Evolutionary conservation across 2,888 invertebrate genomes (phyloP).

Genomic region (Plagodis pulveraria): DNA sequence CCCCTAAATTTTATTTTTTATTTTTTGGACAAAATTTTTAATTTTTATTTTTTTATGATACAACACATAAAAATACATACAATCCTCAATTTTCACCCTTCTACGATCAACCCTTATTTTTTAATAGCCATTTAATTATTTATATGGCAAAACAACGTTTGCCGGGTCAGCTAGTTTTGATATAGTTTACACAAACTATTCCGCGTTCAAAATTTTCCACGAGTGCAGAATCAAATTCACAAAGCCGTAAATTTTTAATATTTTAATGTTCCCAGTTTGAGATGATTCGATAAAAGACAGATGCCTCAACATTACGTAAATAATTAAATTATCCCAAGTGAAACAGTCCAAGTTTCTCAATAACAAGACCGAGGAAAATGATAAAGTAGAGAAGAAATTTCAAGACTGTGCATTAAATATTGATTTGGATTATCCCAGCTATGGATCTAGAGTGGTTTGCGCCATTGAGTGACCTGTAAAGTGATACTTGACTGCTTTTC

Average conservation of each 20-base stretch:
- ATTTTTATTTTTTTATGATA: no score
- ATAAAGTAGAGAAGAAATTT: slow-evolving; percentile 29
- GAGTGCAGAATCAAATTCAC: slow-evolving; percentile 2
- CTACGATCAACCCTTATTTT: no score
- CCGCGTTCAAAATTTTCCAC: background rate
- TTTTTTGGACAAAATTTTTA: no score
- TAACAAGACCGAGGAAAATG: slow-evolving; percentile 28
- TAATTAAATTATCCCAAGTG: slow-evolving; percentile 37
- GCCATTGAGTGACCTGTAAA: slow-evolving; percentile 68
- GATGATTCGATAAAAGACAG: slow-evolving; percentile 36
- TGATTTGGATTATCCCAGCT: slow-evolving; percentile 49
- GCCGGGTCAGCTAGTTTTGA: no score
- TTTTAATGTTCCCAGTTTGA: slow-evolving; percentile 26
- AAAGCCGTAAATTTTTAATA: slow-evolving; percentile 14
- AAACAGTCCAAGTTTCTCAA: slow-evolving; percentile 24
- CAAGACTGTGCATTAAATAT: slow-evolving; percentile 48
- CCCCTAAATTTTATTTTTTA: no score
- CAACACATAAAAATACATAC: no score
- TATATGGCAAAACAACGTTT: no score
- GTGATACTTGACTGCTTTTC: slow-evolving; percentile 71
- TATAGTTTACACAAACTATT: slow-evolving; percentile 5
- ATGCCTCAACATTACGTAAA: slow-evolving; percentile 35
- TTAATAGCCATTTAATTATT: no score
- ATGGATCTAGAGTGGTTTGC: slow-evolving; percentile 63
- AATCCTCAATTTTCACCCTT: no score